phyloP scores from a whole-genome alignment of 1,140 invertebrate genomes.

The Platorchestia sp. region DNA sequence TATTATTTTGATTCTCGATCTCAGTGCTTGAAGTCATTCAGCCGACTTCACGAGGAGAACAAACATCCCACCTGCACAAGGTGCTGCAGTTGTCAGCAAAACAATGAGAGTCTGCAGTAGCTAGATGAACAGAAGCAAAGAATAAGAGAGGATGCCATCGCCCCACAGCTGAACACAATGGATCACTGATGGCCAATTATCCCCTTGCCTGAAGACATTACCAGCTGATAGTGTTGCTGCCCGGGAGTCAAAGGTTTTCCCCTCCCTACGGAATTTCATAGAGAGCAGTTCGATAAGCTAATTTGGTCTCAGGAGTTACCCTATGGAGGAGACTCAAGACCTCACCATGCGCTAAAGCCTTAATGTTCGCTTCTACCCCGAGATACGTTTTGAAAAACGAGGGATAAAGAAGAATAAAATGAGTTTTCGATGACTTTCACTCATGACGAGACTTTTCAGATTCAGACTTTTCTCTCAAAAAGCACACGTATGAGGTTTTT shows the following conservation, averaged over 20 bases:
- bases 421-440: too few relatives aligned
- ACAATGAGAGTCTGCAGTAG: neutral
- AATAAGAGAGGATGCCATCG: neutral
- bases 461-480: too few relatives aligned
- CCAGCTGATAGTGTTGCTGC: constrained; percentile 9
- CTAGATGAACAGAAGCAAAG: neutral
- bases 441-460: too few relatives aligned
- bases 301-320: neutral
- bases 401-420: too few relatives aligned
- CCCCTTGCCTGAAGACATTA: constrained; percentile 38
- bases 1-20: neutral
- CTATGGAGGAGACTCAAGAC: neutral
- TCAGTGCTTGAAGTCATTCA: neutral
- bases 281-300: neutral
- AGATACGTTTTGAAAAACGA: too few relatives aligned
- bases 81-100: neutral
- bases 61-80: neutral
- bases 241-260: constrained; percentile 5
- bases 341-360: neutral
- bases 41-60: neutral
- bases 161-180: neutral
- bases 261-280: neutral
- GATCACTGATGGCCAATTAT: constrained; percentile 31
- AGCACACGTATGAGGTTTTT: too few relatives aligned
- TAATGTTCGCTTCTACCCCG: too few relatives aligned